Percentiles rank a stretch among this genome's conserved stretches.
These are phyloP conservation scores for Drosophila macrospina DNA, from an alignment of 2,888 invertebrate genomes.

Conservation along the genomic window DNA sequence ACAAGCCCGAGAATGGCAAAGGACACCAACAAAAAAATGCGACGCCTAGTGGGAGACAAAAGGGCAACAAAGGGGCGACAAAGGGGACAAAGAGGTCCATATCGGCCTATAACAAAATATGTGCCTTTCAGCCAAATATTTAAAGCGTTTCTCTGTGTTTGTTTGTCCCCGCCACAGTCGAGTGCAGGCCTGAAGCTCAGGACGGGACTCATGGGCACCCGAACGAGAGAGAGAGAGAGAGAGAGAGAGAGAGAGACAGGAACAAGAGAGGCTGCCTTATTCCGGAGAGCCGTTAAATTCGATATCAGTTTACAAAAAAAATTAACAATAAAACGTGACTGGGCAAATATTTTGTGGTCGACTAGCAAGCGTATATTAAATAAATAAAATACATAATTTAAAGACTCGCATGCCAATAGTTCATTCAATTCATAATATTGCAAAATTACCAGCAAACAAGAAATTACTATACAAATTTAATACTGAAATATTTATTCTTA, in stretches of 20 bases:
- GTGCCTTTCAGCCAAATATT: constrained; percentile 63
- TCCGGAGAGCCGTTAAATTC: constrained; percentile 67
- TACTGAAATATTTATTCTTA: not conserved
- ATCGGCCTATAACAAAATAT: constrained; percentile 80
- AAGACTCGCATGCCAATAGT: not conserved
- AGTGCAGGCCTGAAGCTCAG: constrained; percentile 13
- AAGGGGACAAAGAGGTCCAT: constrained; percentile 46
- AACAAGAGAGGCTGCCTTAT: constrained; percentile 43
- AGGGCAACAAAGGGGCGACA: constrained; percentile 6
- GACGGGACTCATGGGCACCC: constrained; percentile 19
- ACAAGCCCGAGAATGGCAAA: constrained; percentile 59
- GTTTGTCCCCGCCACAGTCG: constrained; percentile 16
- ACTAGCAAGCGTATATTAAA: constrained; percentile 51
- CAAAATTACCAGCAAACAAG: not conserved
- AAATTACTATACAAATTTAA: not conserved
- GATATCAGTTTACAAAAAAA: constrained; percentile 69
- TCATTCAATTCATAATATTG: constrained; percentile 3
- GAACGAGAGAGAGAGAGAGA: constrained; percentile 10
- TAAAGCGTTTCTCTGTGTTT: constrained; percentile 31
- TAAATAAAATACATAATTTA: constrained; percentile 7
- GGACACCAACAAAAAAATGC: constrained; percentile 23
- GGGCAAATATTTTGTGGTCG: constrained; percentile 66
- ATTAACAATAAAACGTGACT: constrained; percentile 81
- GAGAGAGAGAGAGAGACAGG: too few relatives aligned
- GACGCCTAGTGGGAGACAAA: constrained; percentile 54